Percentiles rank a stretch among this genome's conserved stretches.
Conservation (phyloP, 1,140 invertebrate genomes). For the Magallana angulata region DNA sequence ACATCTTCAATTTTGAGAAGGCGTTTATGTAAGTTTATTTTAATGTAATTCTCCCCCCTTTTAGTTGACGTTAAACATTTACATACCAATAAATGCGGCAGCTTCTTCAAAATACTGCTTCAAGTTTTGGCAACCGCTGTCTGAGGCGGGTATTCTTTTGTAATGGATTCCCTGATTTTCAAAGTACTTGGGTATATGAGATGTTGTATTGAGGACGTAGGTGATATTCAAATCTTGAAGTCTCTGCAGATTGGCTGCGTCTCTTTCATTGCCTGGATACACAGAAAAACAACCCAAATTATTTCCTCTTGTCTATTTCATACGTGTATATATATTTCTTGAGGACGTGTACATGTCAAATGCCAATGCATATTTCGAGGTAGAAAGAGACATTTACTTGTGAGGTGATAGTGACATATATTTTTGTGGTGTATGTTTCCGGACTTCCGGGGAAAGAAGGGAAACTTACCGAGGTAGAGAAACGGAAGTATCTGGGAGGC, state of each 20-base stretch:
- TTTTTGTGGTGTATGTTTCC: not conserved
- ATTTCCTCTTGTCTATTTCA: not conserved
- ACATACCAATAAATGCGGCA: slow-evolving; percentile 93
- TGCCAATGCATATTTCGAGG: too few relatives aligned
- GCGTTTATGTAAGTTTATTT: too few relatives aligned
- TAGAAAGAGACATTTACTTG: too few relatives aligned
- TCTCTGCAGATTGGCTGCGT: slow-evolving; percentile 87
- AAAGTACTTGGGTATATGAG: slow-evolving; percentile 87
- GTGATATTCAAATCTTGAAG: slow-evolving; percentile 80
- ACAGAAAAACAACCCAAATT: not conserved
- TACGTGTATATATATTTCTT: too few relatives aligned
- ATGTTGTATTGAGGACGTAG: slow-evolving; percentile 88
- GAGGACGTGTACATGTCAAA: too few relatives aligned
- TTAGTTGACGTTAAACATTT: too few relatives aligned
- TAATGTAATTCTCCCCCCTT: too few relatives aligned
- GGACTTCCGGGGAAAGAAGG: not conserved
- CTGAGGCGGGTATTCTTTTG: slow-evolving; percentile 90
- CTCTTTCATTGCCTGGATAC: slow-evolving; percentile 86
- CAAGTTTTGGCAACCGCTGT: slow-evolving; percentile 93
- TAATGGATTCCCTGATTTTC: slow-evolving; percentile 87
- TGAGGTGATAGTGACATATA: too few relatives aligned
- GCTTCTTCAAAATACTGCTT: slow-evolving; percentile 95
- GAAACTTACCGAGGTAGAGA: slow-evolving; percentile 85
- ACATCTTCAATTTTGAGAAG: too few relatives aligned
- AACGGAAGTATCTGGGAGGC: slow-evolving; percentile 92